phyloP scores from a whole-genome alignment of 2,888 invertebrate genomes.

The Cantharis flavilabris region DNA sequence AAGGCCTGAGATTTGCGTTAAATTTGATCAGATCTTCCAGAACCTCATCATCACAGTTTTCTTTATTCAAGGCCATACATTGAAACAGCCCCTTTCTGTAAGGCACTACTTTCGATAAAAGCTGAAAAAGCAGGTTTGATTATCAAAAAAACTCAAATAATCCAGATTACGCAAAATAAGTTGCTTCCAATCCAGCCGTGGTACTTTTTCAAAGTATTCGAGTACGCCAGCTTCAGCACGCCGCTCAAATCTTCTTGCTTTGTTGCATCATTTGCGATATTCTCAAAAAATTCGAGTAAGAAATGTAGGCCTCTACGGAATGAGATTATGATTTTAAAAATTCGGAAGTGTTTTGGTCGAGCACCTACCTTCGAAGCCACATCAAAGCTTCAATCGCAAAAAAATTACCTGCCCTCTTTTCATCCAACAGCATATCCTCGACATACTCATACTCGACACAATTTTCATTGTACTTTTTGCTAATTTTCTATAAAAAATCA shows the following conservation, averaged over 20 bases:
- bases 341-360: conserved; percentile 1
- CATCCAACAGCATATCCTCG: conserved; percentile 66
- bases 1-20: conserved; percentile 9
- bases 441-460: conserved; percentile 60
- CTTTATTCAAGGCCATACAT: conserved; percentile 11
- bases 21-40: conserved; percentile 14
- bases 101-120: conserved; percentile 10
- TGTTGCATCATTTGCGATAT: conserved; percentile 55
- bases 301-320: conserved; percentile 62
- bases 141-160: neutral
- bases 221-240: conserved; percentile 67
- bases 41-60: conserved; percentile 14
- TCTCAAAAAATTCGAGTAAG: conserved; percentile 61
- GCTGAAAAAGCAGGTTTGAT: conserved; percentile 2
- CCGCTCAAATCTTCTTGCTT: conserved; percentile 62
- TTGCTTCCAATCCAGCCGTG: conserved; percentile 68
- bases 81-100: conserved; percentile 3
- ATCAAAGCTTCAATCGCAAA: conserved; percentile 64
- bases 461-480: conserved; percentile 58
- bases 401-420: conserved; percentile 58
- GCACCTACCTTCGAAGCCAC: conserved; percentile 70
- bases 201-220: conserved; percentile 68
- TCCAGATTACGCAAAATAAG: conserved; percentile 11
- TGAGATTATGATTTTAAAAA: neutral
- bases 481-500: conserved; percentile 61